Evolutionary conservation across 1,140 invertebrate genomes (phyloP).

Genomic region (Chrysomallon squamiferum): DNA sequence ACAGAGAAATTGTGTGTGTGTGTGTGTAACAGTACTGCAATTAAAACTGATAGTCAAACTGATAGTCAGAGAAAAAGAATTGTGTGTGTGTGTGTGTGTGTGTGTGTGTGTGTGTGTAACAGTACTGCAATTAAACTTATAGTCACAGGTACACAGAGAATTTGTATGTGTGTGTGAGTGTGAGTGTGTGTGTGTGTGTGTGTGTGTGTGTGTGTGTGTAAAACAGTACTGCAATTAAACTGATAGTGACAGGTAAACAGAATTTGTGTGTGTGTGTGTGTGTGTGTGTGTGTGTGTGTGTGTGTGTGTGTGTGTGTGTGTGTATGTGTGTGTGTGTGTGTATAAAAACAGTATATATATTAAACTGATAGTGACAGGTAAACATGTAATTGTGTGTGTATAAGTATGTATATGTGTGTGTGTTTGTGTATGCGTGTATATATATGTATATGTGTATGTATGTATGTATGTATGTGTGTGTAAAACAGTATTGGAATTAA

Average conservation of each 20-base stretch:
- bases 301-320: neutral
- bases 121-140: too few relatives aligned
- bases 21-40: too few relatives aligned
- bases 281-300: slow-evolving; percentile 9
- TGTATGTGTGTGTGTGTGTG: slow-evolving; percentile 5
- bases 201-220: slow-evolving; percentile 3
- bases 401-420: neutral
- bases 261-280: slow-evolving; percentile 1
- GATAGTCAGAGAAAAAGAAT: too few relatives aligned
- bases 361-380: too few relatives aligned
- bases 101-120: too few relatives aligned
- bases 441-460: neutral
- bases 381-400: slow-evolving; percentile 1
- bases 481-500: too few relatives aligned
- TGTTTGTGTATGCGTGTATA: neutral
- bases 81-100: too few relatives aligned
- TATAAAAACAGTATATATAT: too few relatives aligned
- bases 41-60: too few relatives aligned
- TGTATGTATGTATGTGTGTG: neutral
- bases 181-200: slow-evolving; percentile 8
- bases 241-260: neutral
- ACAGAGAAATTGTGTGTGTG: too few relatives aligned
- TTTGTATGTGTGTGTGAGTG: slow-evolving; percentile 8
- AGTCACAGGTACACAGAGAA: neutral
- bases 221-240: neutral